Conservation (phyloP, 2,888 invertebrate species). For the Hesperia comma region DNA sequence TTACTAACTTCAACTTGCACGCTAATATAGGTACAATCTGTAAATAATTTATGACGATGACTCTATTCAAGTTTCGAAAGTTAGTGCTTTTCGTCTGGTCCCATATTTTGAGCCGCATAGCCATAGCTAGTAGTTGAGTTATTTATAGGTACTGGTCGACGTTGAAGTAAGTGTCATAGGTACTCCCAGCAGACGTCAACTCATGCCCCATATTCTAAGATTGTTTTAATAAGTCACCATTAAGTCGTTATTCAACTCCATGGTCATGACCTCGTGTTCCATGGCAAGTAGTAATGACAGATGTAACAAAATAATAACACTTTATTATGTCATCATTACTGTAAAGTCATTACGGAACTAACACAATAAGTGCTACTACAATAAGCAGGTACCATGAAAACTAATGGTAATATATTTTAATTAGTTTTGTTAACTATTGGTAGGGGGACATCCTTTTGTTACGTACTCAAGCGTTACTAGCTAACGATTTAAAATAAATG, state of each 20-base stretch:
- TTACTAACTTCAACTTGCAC: too few species aligned
- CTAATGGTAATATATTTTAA: not conserved
- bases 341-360: constrained; percentile 32
- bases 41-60: too few species aligned
- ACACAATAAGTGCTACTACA: constrained; percentile 3
- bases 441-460: not conserved
- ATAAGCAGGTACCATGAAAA: not conserved
- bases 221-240: constrained; percentile 32
- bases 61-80: too few species aligned
- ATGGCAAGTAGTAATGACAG: constrained; percentile 31
- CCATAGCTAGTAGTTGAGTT: too few species aligned
- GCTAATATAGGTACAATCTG: too few species aligned
- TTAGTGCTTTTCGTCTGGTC: too few species aligned
- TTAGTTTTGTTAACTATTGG: not conserved
- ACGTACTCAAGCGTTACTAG: not conserved
- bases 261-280: constrained; percentile 30
- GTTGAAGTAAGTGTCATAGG: not conserved
- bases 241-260: constrained; percentile 22
- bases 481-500: not conserved
- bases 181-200: not conserved
- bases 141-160: too few species aligned
- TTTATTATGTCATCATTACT: constrained; percentile 33
- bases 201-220: not conserved
- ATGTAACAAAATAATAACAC: constrained; percentile 31
- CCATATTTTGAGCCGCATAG: too few species aligned